A percentile compares a stretch with the other conserved stretches of the same genome.
phyloP scores from a whole-genome alignment of 2,797 vertebrate species.

The Zalophus californianus region DNA sequence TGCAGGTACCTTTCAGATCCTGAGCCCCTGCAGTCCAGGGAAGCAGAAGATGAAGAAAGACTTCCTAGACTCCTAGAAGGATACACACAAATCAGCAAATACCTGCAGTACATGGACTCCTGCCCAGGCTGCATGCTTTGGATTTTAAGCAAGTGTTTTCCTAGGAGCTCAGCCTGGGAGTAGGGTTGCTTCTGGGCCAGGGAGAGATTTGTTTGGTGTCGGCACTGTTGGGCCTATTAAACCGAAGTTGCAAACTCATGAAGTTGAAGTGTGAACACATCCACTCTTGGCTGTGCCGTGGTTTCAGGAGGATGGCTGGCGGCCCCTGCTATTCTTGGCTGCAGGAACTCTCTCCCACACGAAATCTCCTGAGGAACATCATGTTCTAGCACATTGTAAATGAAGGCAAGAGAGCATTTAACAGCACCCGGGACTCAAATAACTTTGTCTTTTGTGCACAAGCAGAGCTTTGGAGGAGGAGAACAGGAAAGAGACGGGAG shows the following conservation, averaged over 20 bases:
- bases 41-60: background rate
- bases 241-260: slow-evolving; percentile 52
- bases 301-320: slow-evolving; percentile 1
- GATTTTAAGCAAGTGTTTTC: background rate
- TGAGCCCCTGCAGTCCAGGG: background rate
- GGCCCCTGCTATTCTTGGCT: slow-evolving; percentile 67
- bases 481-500: background rate
- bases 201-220: slow-evolving; percentile 58
- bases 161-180: background rate
- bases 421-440: slow-evolving; percentile 33
- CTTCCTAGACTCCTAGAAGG: background rate
- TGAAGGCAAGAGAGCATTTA: slow-evolving; percentile 54
- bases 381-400: slow-evolving; percentile 63
- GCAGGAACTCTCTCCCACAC: slow-evolving; percentile 38
- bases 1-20: background rate
- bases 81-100: background rate
- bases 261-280: slow-evolving; percentile 58
- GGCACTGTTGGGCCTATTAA: slow-evolving; percentile 43
- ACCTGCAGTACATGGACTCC: no score
- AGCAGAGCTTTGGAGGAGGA: background rate
- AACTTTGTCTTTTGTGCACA: slow-evolving; percentile 20
- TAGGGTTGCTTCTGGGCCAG: background rate
- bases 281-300: background rate
- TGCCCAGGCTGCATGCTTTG: background rate
- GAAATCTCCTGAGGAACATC: slow-evolving; percentile 41